Conservation (phyloP, 2,113 vertebrate species). For the Ammodytes dubius region DNA sequence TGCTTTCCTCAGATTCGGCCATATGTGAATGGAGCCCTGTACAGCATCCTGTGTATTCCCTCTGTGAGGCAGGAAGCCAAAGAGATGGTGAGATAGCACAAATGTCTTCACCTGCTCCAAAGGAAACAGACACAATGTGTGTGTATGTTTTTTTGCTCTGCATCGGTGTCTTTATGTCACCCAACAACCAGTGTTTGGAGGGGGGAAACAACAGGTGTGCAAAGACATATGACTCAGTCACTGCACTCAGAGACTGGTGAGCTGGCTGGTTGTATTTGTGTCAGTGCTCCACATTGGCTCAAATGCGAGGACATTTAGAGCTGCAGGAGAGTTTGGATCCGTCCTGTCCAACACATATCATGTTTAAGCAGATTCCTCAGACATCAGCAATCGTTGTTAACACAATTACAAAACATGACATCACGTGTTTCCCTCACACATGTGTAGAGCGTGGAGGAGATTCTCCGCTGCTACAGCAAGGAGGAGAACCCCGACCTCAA, state of each 20-base stretch:
- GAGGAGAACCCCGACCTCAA: constrained; percentile 91
- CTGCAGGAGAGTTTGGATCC: background rate
- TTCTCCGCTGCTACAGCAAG: constrained; percentile 92
- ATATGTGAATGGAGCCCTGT: constrained; percentile 95
- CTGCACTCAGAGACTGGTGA: background rate
- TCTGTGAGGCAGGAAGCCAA: constrained; percentile 92
- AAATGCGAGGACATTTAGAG: background rate
- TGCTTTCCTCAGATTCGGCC: constrained; percentile 88
- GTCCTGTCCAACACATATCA: background rate
- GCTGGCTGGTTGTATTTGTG: background rate
- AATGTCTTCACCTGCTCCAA: constrained; percentile 42
- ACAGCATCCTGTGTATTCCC: constrained; percentile 92
- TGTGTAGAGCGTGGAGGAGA: constrained; percentile 94
- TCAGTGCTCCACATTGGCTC: background rate
- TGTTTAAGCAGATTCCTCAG: background rate
- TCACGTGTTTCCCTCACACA: constrained; percentile 31
- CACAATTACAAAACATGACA: background rate
- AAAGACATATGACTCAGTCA: constrained; percentile 6
- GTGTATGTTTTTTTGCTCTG: constrained; percentile 13
- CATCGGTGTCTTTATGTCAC: constrained; percentile 39
- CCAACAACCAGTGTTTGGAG: background rate
- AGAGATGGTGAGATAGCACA: constrained; percentile 92
- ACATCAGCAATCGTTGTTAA: background rate
- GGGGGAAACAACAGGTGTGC: constrained; percentile 15
- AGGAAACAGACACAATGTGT: constrained; percentile 52